Percentiles rank a stretch among this genome's conserved stretches.
Evolutionary conservation across 2,888 invertebrate species (phyloP).

Genomic region (Lepeophtheirus nordmannii): DNA sequence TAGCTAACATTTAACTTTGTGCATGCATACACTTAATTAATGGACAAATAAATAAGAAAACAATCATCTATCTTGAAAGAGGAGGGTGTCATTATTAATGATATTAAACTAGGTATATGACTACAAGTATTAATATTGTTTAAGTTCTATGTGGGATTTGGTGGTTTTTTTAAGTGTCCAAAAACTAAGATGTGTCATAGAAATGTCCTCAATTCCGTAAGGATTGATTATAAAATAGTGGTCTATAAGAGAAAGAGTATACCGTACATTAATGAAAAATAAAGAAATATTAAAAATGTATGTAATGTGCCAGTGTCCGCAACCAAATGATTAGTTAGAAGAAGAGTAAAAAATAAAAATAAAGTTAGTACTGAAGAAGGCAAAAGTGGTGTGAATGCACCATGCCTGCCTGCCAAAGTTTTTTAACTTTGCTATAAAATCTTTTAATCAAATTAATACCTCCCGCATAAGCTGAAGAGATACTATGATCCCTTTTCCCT

Average conservation of each 20-base stretch:
- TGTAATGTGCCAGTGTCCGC: neutral
- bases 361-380: neutral
- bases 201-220: no score
- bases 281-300: neutral
- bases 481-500: slow-evolving; percentile 22
- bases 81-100: neutral
- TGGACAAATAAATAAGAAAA: slow-evolving; percentile 6
- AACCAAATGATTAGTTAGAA: neutral
- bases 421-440: neutral
- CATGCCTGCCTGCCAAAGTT: no score
- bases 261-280: neutral
- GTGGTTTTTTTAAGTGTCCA: no score
- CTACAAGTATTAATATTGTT: neutral
- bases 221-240: no score
- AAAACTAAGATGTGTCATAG: no score
- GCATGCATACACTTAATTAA: neutral
- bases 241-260: no score
- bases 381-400: neutral
- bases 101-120: neutral
- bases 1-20: neutral
- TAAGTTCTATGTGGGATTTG: no score
- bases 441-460: neutral
- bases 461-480: slow-evolving; percentile 24
- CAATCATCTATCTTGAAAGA: neutral
- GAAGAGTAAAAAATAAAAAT: neutral